Evolutionary conservation across 2,113 vertebrate species (phyloP).

Genomic region (Castor canadensis): DNA sequence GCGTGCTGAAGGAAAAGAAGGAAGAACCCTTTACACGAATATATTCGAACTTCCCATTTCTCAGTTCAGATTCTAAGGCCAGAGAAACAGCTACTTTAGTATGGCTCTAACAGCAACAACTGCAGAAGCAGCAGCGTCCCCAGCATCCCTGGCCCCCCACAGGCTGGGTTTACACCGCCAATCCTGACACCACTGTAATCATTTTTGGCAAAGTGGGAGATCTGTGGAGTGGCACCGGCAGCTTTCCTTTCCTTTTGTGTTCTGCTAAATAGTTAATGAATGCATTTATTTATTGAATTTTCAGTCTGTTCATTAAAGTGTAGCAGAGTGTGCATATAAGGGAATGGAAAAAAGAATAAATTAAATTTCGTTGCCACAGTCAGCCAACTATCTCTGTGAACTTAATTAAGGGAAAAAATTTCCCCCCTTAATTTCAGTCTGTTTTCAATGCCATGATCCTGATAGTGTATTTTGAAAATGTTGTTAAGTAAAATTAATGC

Average conservation of each 20-base stretch:
- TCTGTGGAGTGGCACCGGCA: background rate
- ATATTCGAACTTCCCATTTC: constrained; percentile 65
- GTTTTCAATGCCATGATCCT: constrained; percentile 38
- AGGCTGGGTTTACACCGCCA: background rate
- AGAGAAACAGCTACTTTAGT: background rate
- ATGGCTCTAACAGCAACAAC: background rate
- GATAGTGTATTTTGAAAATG: constrained; percentile 11
- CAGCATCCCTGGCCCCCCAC: background rate
- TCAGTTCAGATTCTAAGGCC: constrained; percentile 22
- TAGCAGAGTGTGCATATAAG: constrained; percentile 43
- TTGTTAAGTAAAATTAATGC: background rate
- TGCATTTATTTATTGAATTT: constrained; percentile 78
- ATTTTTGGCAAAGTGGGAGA: constrained; percentile 65
- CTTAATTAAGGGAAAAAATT: constrained; percentile 33
- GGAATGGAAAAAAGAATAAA: constrained; percentile 49
- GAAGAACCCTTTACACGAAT: background rate
- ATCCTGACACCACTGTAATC: background rate
- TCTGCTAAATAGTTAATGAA: constrained; percentile 74
- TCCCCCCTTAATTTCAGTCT: background rate
- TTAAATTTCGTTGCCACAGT: constrained; percentile 61
- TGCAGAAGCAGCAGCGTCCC: background rate
- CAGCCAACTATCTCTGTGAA: constrained; percentile 44
- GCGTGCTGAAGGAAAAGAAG: constrained; percentile 46
- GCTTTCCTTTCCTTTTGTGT: constrained; percentile 67
- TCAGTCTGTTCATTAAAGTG: constrained; percentile 71